These are phyloP conservation scores for Sardinella longiceps DNA, from an alignment of 2,797 vertebrate species.

Conservation along the genomic window DNA sequence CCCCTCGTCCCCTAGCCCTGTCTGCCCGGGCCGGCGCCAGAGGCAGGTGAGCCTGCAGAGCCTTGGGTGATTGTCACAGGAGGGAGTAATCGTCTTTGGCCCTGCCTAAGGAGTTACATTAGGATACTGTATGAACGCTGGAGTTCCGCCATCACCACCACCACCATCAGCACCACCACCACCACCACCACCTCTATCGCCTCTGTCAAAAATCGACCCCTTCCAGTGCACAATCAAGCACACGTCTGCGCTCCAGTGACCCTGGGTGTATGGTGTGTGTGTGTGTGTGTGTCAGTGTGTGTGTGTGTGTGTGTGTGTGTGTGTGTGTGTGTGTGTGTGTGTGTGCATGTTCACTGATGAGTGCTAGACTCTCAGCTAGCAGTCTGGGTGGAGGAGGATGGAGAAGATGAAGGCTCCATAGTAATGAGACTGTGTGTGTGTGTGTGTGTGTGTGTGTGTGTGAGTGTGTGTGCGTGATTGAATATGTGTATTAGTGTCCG, in stretches of 20 bases:
- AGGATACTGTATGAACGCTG: background rate
- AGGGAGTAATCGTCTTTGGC: background rate
- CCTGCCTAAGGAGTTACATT: background rate
- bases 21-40: background rate
- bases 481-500: no score
- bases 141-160: background rate
- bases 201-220: background rate
- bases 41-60: background rate
- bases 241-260: background rate
- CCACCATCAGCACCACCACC: no score
- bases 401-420: no score
- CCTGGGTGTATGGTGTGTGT: background rate
- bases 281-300: background rate
- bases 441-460: no score
- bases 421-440: no score
- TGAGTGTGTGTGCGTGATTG: background rate
- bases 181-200: background rate
- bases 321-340: background rate
- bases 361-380: no score
- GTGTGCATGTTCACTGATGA: background rate
- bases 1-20: background rate
- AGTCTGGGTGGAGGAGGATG: no score
- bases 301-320: background rate
- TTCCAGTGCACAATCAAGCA: constrained; percentile 5
- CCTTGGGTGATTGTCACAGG: background rate